Evolutionary conservation across 2,797 vertebrate genomes (phyloP).

Genomic region (Capromys pilorides): DNA sequence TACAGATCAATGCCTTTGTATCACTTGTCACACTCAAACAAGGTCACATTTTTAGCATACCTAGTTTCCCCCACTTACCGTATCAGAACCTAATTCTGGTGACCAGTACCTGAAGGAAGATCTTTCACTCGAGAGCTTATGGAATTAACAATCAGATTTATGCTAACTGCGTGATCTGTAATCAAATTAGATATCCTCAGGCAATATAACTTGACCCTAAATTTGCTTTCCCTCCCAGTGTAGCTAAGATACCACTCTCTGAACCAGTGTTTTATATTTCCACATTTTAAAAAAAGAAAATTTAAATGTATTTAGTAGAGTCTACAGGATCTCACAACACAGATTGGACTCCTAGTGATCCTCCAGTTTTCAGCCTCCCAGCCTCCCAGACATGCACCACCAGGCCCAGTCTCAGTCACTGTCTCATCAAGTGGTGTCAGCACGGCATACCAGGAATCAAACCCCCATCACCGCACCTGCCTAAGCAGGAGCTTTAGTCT

Average conservation of each 20-base stretch:
- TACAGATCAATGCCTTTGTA: not conserved
- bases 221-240: not conserved
- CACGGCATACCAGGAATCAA: too few species aligned
- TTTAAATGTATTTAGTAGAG: too few species aligned
- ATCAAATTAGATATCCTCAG: slow-evolving; percentile 29
- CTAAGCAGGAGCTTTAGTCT: too few species aligned
- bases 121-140: not conserved
- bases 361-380: too few species aligned
- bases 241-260: not conserved
- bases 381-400: too few species aligned
- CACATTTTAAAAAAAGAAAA: not conserved
- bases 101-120: not conserved
- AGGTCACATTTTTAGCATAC: not conserved
- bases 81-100: not conserved
- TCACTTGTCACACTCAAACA: not conserved
- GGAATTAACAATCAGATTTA: not conserved
- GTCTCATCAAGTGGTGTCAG: too few species aligned
- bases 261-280: not conserved
- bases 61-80: not conserved
- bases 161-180: not conserved
- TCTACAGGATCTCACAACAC: too few species aligned
- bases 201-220: not conserved
- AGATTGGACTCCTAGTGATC: too few species aligned
- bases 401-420: too few species aligned
- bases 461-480: too few species aligned